A percentile compares a stretch with the other conserved stretches of the same genome.
phyloP scores from a whole-genome alignment of 2,888 invertebrate species.

The Rhagium mordax region DNA sequence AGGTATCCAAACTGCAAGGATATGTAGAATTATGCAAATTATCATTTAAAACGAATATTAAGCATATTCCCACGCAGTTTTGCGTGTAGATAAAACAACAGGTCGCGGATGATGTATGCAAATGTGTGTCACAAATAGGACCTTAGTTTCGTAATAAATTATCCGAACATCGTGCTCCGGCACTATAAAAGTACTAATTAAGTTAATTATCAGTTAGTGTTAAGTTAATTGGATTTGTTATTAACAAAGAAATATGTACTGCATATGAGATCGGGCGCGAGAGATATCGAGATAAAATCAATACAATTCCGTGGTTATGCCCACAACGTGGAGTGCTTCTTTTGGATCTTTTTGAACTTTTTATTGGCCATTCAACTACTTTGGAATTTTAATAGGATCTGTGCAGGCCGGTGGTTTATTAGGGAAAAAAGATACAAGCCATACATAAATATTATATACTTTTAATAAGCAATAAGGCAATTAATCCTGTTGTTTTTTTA shows the following conservation, averaged over 20 bases:
- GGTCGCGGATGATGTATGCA: neutral
- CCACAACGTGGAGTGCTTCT: neutral
- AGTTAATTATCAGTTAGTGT: constrained; percentile 21
- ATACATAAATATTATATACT: neutral
- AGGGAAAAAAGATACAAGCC: neutral
- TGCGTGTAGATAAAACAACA: neutral
- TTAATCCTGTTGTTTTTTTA: neutral
- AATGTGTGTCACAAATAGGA: neutral
- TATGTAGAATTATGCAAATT: constrained; percentile 16
- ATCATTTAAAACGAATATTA: constrained; percentile 3
- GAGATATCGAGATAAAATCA: constrained; percentile 20
- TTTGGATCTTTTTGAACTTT: constrained; percentile 1
- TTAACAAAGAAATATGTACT: constrained; percentile 9
- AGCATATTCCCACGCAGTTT: constrained; percentile 3
- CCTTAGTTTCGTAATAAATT: constrained; percentile 10
- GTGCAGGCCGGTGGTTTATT: neutral
- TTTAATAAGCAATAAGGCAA: neutral
- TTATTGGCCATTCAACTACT: neutral
- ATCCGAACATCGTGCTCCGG: constrained; percentile 5
- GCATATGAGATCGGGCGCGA: constrained; percentile 21
- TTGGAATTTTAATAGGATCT: constrained; percentile 30
- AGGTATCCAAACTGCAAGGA: neutral
- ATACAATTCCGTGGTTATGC: constrained; percentile 8
- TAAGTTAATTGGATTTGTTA: constrained; percentile 27
- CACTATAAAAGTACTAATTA: constrained; percentile 21